A percentile compares a stretch with the other conserved stretches of the same genome.
These are phyloP conservation scores for Electrona antarctica DNA, from an alignment of 2,113 vertebrate species.

Conservation along the genomic window DNA sequence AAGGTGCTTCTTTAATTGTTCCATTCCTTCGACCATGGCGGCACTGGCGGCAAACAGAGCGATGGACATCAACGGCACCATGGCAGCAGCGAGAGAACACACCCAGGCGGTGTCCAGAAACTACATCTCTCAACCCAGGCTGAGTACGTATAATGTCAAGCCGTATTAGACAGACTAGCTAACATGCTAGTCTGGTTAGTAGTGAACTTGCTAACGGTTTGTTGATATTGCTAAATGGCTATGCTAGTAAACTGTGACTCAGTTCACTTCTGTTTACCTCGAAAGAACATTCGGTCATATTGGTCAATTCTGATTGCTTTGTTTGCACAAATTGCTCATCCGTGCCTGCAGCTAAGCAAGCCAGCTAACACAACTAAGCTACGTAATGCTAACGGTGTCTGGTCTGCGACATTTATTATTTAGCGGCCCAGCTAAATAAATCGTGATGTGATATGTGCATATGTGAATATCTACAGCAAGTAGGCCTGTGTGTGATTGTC, in stretches of 20 bases:
- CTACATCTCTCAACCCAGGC: constrained; percentile 84
- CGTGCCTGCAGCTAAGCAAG: background rate
- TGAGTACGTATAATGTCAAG: constrained; percentile 73
- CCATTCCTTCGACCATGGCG: constrained; percentile 67
- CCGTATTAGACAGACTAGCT: background rate
- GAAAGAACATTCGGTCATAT: background rate
- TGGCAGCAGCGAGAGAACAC: constrained; percentile 77
- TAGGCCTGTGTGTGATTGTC: background rate
- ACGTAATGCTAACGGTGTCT: background rate
- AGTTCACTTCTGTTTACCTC: no score
- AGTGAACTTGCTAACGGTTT: background rate
- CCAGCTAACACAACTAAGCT: constrained; percentile 4
- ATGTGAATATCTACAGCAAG: background rate
- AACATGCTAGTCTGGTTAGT: background rate
- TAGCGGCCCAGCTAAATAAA: background rate
- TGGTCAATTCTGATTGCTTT: background rate
- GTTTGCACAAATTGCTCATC: background rate
- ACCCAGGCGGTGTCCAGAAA: constrained; percentile 82
- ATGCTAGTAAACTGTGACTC: background rate
- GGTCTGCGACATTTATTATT: background rate
- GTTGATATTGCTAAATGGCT: background rate
- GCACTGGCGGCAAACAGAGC: constrained; percentile 74
- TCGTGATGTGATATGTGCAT: background rate
- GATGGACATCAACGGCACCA: constrained; percentile 77
- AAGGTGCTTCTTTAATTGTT: background rate